These are phyloP conservation scores for Bombus sibiricus DNA, from an alignment of 1,140 invertebrate genomes.

Conservation along the genomic window DNA sequence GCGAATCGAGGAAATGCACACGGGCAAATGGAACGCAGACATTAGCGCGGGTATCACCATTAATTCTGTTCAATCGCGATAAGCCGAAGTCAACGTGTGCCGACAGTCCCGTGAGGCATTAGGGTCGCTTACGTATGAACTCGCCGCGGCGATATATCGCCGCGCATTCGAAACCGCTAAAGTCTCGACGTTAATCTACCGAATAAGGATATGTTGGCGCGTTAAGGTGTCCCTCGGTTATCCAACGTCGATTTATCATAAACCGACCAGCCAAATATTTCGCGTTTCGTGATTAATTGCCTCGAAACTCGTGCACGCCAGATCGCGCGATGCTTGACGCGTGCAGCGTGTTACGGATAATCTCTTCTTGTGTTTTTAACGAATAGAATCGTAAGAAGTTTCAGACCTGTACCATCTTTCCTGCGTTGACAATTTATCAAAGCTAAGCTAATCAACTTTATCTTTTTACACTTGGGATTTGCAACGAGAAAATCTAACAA, in stretches of 20 bases:
- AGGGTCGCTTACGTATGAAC: constrained; percentile 68
- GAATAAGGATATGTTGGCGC: constrained; percentile 52
- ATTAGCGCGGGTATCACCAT: constrained; percentile 53
- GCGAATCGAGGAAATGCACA: constrained; percentile 46
- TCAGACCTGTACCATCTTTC: not conserved
- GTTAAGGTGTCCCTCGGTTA: constrained; percentile 42
- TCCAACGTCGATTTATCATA: constrained; percentile 40
- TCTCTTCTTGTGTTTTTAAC: not conserved
- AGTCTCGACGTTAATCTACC: constrained; percentile 57
- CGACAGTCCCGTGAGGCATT: constrained; percentile 67
- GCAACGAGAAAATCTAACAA: not conserved
- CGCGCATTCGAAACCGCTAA: constrained; percentile 45
- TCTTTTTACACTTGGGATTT: not conserved
- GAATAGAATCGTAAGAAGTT: not conserved
- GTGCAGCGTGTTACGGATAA: not conserved
- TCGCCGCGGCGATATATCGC: constrained; percentile 59
- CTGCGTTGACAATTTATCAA: not conserved
- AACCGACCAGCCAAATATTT: constrained; percentile 28
- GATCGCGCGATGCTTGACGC: not conserved
- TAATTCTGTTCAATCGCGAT: constrained; percentile 67
- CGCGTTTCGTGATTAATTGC: constrained; percentile 26
- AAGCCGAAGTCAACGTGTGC: constrained; percentile 65
- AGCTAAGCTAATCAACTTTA: too few species aligned
- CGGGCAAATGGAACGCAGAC: constrained; percentile 49
- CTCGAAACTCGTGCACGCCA: not conserved